These are phyloP conservation scores for Hoplostethus mediterraneus DNA, from an alignment of 2,797 vertebrate genomes.

Conservation along the genomic window DNA sequence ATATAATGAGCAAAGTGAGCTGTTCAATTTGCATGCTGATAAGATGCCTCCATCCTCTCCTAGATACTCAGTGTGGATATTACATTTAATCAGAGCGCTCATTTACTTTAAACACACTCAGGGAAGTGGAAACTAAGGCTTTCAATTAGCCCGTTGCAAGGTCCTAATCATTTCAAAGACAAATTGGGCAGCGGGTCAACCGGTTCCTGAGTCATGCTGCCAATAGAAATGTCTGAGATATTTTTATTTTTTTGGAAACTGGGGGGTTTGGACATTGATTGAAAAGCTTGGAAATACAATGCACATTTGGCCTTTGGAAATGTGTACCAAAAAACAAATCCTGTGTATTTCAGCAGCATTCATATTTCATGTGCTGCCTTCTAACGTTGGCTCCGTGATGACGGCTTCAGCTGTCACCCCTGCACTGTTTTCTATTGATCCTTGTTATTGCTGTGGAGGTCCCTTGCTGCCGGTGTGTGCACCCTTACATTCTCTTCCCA, in stretches of 20 bases:
- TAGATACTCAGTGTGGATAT: conserved; percentile 73
- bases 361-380: conserved; percentile 67
- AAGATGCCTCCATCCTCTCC: conserved; percentile 73
- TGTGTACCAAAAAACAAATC: conserved; percentile 43
- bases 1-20: conserved; percentile 81
- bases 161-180: conserved; percentile 80
- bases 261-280: conserved; percentile 4
- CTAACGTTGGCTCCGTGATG: conserved; percentile 54
- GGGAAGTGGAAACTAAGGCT: conserved; percentile 75
- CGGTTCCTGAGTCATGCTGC: conserved; percentile 66
- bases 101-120: conserved; percentile 85
- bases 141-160: conserved; percentile 83
- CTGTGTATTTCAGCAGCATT: conserved; percentile 57
- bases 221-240: conserved; percentile 18
- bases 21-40: conserved; percentile 81
- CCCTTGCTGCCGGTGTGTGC: conserved; percentile 62
- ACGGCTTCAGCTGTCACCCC: conserved; percentile 55
- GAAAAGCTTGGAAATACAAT: conserved; percentile 39
- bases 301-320: conserved; percentile 39
- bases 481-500: conserved; percentile 29
- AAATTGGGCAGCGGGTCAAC: conserved; percentile 78
- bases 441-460: conserved; percentile 69
- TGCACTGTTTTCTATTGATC: conserved; percentile 71
- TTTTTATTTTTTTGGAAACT: background rate
- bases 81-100: conserved; percentile 82